phyloP scores from a whole-genome alignment of 2,888 invertebrate genomes.

The Amblyjoppa proteus region DNA sequence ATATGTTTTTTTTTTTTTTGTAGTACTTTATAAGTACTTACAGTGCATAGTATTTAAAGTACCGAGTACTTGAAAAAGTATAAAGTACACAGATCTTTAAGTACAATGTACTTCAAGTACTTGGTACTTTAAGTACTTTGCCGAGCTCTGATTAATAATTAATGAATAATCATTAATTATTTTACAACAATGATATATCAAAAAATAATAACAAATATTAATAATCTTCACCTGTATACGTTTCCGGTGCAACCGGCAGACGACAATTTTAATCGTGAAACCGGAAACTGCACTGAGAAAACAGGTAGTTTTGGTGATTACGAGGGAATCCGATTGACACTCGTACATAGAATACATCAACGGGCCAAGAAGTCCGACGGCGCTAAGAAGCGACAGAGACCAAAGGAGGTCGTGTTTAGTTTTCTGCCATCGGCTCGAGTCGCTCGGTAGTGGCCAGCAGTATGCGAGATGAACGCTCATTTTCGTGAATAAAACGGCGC shows the following conservation, averaged over 20 bases:
- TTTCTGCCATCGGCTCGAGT: conserved; percentile 48
- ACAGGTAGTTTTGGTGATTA: conserved; percentile 69
- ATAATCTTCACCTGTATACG: conserved; percentile 64
- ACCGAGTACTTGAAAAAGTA: too few relatives aligned
- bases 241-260: conserved; percentile 65
- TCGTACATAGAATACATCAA: conserved; percentile 61
- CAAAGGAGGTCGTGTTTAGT: conserved; percentile 58
- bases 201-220: not conserved
- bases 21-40: too few relatives aligned
- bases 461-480: conserved; percentile 62
- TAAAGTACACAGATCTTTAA: too few relatives aligned
- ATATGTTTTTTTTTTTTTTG: too few relatives aligned
- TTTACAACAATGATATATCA: not conserved
- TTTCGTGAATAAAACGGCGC: conserved; percentile 63
- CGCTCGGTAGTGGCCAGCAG: conserved; percentile 62
- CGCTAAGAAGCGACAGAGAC: conserved; percentile 48
- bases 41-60: too few relatives aligned
- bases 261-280: conserved; percentile 68
- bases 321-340: conserved; percentile 54
- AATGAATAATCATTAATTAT: not conserved
- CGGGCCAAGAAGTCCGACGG: conserved; percentile 46
- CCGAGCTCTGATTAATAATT: too few relatives aligned
- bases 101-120: too few relatives aligned
- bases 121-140: too few relatives aligned
- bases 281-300: conserved; percentile 67